Base-by-base conservation (phyloP, 2,797 vertebrate species). In the Tapera naevia region DNA sequence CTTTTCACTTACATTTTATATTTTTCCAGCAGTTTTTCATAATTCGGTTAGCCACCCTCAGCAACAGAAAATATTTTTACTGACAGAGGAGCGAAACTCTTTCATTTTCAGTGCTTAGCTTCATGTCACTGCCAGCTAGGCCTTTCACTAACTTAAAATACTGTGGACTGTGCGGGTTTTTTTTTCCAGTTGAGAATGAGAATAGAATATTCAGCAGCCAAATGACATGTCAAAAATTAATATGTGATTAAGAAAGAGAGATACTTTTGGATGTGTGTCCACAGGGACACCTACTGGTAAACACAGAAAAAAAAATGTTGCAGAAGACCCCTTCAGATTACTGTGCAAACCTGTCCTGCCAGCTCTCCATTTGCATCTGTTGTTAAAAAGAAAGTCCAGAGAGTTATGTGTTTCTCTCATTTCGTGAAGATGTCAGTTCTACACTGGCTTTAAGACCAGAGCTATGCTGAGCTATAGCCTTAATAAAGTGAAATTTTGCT, bases 221-320 rank as follows among this genome's bases (percentile, higher is more conserved):
- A 91, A 85, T 61, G 78, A 82, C 67, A 71, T 30, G 46, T 39
- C 15, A 15, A 76, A 91, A 82, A 90, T 74, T 62, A 93, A 53
- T n/a, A 79, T 80, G 86, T 19, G 8, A 25, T 69, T 58, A 65
- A 53, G 46, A 62, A 32, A 17, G 32, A 17, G 72, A 71, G 74
- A 35, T 69, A 37, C 32, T 61, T 76, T 86, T 43, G 37, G 67
- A 66, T 89, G 58, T 72, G 94, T 69, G 92, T 89, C 95, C 92
- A 95, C 89, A 97, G 96, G 96, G 97, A 98, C 97, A 97, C 94
- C 96, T 97, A 88, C 97, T 76, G 97, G 97, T 96, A 91, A 96
- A 41, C 78, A 45, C 45, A 76, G 64, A 79, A 79, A 69, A 37
- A 70, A 57, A 45, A 54, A 58, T 0, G 2, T n/a, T 76, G 65